Percentiles rank a stretch among this genome's conserved stretches.
phyloP scores from a whole-genome alignment of 2,797 vertebrate genomes.

The Typhlichthys subterraneus region DNA sequence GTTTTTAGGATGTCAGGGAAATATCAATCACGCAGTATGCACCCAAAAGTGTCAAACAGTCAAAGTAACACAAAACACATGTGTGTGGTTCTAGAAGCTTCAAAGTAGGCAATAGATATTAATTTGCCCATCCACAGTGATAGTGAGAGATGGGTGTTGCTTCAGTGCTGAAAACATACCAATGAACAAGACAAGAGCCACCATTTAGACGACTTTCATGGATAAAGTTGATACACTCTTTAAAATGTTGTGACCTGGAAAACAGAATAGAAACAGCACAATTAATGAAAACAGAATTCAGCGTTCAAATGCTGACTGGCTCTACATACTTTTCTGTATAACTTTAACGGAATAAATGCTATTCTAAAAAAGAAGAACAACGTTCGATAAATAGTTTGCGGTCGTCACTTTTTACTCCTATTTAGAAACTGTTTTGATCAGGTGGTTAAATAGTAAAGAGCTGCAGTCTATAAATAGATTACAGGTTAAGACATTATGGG shows the following conservation, averaged over 20 bases:
- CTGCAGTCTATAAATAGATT: conserved; percentile 34
- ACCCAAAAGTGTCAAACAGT: too few relatives aligned
- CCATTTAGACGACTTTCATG: conserved; percentile 84
- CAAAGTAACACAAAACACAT: too few relatives aligned
- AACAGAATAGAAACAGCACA: background rate
- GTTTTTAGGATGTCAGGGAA: too few relatives aligned
- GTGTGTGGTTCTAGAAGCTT: too few relatives aligned
- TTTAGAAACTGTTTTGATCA: conserved; percentile 9
- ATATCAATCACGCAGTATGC: too few relatives aligned
- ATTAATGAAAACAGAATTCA: background rate
- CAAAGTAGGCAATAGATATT: background rate
- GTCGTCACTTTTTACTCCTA: conserved; percentile 2
- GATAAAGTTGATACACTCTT: conserved; percentile 87
- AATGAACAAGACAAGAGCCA: conserved; percentile 88
- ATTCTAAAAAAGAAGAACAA: background rate
- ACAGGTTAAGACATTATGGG: conserved; percentile 34
- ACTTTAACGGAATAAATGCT: background rate
- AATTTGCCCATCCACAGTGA: background rate
- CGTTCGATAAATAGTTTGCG: background rate
- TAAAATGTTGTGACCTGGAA: conserved; percentile 86
- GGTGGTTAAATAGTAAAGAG: conserved; percentile 9
- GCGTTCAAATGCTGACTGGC: background rate
- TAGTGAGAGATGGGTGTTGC: background rate
- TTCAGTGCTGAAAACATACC: conserved; percentile 71
- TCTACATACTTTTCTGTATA: background rate